A percentile compares a stretch with the other conserved stretches of the same genome.
Conservation (phyloP, 2,113 vertebrate genomes). For the Xerus inauris region DNA sequence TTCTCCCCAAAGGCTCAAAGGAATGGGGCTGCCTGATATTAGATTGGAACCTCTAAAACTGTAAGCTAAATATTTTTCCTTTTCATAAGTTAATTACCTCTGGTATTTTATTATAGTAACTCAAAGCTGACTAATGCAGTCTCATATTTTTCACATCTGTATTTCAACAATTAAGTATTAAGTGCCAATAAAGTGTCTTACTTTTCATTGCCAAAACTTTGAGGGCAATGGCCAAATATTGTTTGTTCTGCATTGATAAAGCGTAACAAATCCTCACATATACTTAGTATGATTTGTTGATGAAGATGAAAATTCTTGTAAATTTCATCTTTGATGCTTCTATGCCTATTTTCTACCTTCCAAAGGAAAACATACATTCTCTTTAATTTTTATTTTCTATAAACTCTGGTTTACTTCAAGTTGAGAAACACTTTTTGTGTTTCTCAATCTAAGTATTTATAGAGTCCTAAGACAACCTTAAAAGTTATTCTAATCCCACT, state of each 20-base stretch:
- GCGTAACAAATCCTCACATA: not conserved
- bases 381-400: not conserved
- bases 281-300: not conserved
- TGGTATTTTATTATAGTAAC: not conserved
- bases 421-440: not conserved
- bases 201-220: not conserved
- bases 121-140: not conserved
- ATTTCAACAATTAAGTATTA: not conserved
- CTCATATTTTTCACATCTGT: not conserved
- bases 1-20: not conserved
- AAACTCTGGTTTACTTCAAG: not conserved
- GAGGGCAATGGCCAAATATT: not conserved
- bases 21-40: not conserved
- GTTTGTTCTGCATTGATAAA: not conserved
- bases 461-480: not conserved
- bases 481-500: not conserved
- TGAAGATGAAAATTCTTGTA: not conserved
- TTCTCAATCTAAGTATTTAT: not conserved
- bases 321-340: not conserved
- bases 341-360: not conserved
- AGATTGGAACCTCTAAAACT: not conserved
- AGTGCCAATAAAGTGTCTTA: not conserved
- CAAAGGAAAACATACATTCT: not conserved
- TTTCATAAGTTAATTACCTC: not conserved
- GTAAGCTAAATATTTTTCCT: not conserved